Conservation (phyloP, 2,113 vertebrate species). For the Globicephala melas region DNA sequence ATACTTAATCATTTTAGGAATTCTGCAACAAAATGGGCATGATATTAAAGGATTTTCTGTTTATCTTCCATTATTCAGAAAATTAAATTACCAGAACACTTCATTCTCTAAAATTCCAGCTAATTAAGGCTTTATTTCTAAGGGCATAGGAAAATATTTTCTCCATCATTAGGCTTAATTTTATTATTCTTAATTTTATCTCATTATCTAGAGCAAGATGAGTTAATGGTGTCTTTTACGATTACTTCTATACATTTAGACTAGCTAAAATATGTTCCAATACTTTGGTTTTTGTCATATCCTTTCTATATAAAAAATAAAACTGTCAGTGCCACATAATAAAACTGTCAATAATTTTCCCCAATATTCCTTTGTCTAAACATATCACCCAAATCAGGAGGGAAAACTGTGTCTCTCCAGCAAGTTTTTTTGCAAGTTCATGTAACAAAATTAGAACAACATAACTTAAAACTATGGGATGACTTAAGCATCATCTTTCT, state of each 20-base stretch:
- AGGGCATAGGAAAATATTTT: constrained; percentile 32
- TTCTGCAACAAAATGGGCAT: neutral
- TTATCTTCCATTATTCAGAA: constrained; percentile 25
- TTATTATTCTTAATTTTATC: constrained; percentile 40
- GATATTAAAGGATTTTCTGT: constrained; percentile 14
- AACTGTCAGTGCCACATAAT: neutral
- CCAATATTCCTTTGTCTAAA: neutral
- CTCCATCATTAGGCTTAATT: constrained; percentile 43
- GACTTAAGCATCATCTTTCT: neutral
- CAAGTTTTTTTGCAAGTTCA: neutral
- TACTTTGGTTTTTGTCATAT: constrained; percentile 4
- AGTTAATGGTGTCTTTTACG: neutral
- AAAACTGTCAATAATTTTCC: neutral
- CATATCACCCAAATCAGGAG: neutral
- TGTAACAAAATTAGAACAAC: neutral
- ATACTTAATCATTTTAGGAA: constrained; percentile 17
- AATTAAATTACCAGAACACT: constrained; percentile 38
- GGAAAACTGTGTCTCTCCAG: neutral
- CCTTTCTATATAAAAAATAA: neutral
- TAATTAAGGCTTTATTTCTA: constrained; percentile 51
- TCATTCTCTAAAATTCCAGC: neutral
- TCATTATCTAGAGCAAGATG: constrained; percentile 27
- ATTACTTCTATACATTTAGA: constrained; percentile 40
- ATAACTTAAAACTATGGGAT: neutral
- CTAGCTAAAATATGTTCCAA: constrained; percentile 21